Percentiles rank a stretch among this genome's conserved stretches.
phyloP scores from a whole-genome alignment of 2,888 invertebrate species.

The Leucozona laternaria region DNA sequence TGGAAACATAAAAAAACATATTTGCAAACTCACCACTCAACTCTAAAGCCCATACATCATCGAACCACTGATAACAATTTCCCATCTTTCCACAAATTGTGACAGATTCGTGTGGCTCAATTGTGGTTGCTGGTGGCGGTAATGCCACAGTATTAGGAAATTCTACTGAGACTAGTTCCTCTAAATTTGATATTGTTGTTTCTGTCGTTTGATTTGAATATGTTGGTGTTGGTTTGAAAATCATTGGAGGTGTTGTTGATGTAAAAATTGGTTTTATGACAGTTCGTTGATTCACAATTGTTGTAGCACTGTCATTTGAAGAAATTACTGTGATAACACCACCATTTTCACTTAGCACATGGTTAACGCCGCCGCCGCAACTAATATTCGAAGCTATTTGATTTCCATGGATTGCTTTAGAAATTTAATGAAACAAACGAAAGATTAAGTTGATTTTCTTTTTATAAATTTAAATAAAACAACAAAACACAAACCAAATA shows the following conservation, averaged over 20 bases:
- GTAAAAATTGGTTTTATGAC: neutral
- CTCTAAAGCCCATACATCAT: slow-evolving; percentile 8
- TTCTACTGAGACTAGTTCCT: neutral
- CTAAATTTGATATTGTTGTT: neutral
- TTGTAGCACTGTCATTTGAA: neutral
- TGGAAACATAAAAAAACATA: too few relatives aligned
- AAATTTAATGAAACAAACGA: neutral
- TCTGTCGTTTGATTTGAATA: neutral
- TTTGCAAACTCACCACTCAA: slow-evolving; percentile 22
- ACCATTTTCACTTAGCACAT: neutral
- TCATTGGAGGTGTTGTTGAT: neutral
- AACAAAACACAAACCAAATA: neutral
- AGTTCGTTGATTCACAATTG: neutral
- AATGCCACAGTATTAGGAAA: neutral
- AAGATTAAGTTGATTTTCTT: neutral
- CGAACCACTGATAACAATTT: slow-evolving; percentile 53
- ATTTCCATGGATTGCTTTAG: neutral
- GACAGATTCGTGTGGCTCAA: neutral
- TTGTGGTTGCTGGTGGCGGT: slow-evolving; percentile 15
- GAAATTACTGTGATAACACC: neutral
- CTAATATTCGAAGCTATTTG: neutral
- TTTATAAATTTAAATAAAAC: neutral
- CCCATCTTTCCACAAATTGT: slow-evolving; percentile 43
- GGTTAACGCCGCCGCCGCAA: neutral
- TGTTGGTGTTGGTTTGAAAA: slow-evolving; percentile 28